Evolutionary conservation across 2,888 invertebrate genomes (phyloP), one percentile per base, ranked within the genome.

Genomic region (Nephrotoma guestfalica): DNA sequence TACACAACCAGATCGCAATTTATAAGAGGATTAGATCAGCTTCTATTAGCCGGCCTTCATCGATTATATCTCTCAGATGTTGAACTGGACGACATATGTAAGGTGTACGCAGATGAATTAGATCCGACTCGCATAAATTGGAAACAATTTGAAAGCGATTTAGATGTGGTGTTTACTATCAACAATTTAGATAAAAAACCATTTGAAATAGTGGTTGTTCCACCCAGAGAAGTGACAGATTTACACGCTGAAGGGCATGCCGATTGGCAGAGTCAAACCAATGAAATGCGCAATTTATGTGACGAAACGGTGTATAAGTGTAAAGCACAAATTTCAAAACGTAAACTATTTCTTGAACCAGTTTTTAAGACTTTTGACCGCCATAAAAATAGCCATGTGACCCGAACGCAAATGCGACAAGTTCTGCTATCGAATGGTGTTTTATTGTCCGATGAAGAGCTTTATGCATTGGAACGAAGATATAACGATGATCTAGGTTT

Each of bases 401-500:
- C 94, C 30, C 93, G 94, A 87, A 92, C 93, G 87, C 94, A 95
- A 90, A 93, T 95, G 90, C 93, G 95, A 86, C 95, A 95, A 90
- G 94, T 94, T 89, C 92, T 96, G 88, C 93, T 94, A 86, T 93
- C 94, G 40, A 94, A 94, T 88, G 94, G 94, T 87, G 94, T 96
- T 89, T 92, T 95, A 87, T 92, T 95, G 6, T 93, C 95, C 0
- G 92, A 93, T 85, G 93, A 93, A 88, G 96, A 96, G 89, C 90
- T 95, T 86, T 93, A 93, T 87, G 94, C 96, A 30, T 92, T 96
- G 85, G 94, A 95, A 89, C 93, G 93, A 88, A 92, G 95, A 88
- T 96, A 95, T 91, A 94, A 94, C 87, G 95, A 96, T 90, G 94
- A 96, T 89, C 91, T 94, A 89, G 96, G 96, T 40, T 96, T 96